A percentile compares a stretch with the other conserved stretches of the same genome.
phyloP scores from a whole-genome alignment of 2,888 invertebrate genomes.

The Galerucella nymphaeae region DNA sequence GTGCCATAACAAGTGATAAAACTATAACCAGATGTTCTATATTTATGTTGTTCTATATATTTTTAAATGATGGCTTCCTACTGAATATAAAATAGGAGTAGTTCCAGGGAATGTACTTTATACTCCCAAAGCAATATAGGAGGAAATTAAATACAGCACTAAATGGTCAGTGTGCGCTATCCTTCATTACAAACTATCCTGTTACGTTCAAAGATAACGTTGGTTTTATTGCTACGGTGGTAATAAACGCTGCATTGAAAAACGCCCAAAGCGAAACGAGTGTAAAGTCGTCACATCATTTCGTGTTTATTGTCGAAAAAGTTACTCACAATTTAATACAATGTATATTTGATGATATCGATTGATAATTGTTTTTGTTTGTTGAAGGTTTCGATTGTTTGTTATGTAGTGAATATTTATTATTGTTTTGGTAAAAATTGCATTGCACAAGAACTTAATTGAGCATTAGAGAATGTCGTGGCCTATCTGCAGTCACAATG shows the following conservation, averaged over 20 bases:
- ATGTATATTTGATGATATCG: not conserved
- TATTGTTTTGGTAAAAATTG: slow-evolving; percentile 20
- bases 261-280: not conserved
- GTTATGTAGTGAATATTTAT: slow-evolving; percentile 1
- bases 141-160: not conserved
- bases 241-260: not conserved
- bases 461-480: slow-evolving; percentile 35
- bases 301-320: not conserved
- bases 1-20: too few relatives aligned
- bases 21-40: too few relatives aligned
- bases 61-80: too few relatives aligned
- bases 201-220: not conserved
- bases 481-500: slow-evolving; percentile 34
- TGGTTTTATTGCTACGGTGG: not conserved
- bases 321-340: not conserved
- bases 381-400: too few relatives aligned
- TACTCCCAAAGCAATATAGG: not conserved
- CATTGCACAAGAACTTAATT: slow-evolving; percentile 33
- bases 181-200: not conserved
- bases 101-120: too few relatives aligned
- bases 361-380: too few relatives aligned
- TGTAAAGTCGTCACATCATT: not conserved
- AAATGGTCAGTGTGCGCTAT: not conserved
- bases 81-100: too few relatives aligned
- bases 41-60: too few relatives aligned